Evolutionary conservation across 2,113 vertebrate genomes (phyloP), one percentile per base, ranked within the genome.

Genomic region (Ciconia maguari): DNA sequence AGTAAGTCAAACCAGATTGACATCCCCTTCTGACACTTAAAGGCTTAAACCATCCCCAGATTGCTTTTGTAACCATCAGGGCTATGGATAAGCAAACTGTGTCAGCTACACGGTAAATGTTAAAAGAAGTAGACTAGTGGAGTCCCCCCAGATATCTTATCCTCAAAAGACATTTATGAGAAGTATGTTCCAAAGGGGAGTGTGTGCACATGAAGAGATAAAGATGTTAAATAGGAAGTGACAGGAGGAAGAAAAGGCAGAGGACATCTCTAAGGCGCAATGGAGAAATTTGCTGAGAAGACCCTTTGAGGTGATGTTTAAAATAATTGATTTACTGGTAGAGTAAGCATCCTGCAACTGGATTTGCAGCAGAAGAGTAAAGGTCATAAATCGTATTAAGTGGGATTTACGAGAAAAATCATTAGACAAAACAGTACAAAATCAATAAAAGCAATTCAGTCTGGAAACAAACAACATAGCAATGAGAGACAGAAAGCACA

Each of bases 391-490:
- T 94, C 79, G 66, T 86, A 90, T 58, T 92, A 89, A 85, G 7
- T 70, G 11, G 20, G 8, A 4, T 72, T 80, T 88, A 88, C 62
- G 76, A 85, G 57, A 88, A 93, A 96, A 93, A 80, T 86, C 41
- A 70, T 88, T 90, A 80, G 71, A 74, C 54, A 77, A 92, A 93
- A 83, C 62, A 61, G 62, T 78, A 91, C 26, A 58, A 91, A 93
- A 92, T 86, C 92, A 88, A 92, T 96, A 66, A 85, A 90, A 88
- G 17, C 49, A 90, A 93, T 94, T 95, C 62, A 60, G 11, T 44
- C 34, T 88, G 64, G 75, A 90, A 94, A 92, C 24, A 89, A 83
- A 57, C 5, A 92, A 71, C 34, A 69, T 13, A 79, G 17, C 36
- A 72, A 26, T 42, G 22, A 80, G 58, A 5, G 36, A 58, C 14